Evolutionary conservation across 1,140 invertebrate species (phyloP).

Genomic region (Asobara japonica): DNA sequence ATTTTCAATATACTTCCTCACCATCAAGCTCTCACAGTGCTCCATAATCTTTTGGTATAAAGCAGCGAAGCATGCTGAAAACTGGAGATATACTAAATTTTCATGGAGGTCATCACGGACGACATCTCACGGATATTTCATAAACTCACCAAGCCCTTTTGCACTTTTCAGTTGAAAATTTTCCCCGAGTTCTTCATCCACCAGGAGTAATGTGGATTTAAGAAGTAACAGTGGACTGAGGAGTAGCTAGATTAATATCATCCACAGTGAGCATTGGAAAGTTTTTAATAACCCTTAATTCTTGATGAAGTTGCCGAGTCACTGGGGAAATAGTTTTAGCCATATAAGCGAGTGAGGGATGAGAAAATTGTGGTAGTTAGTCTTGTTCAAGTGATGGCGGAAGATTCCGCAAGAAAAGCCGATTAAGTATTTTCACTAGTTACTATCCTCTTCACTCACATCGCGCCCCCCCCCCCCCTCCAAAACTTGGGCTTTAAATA

Average conservation of each 20-base stretch:
- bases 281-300: conserved; percentile 61
- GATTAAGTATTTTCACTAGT: conserved; percentile 7
- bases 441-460: background rate
- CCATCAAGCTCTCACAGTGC: background rate
- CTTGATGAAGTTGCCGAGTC: conserved; percentile 54
- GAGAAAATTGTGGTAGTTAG: background rate
- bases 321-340: background rate
- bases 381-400: conserved; percentile 1
- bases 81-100: conserved; percentile 6
- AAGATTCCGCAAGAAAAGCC: background rate
- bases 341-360: background rate
- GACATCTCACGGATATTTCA: conserved; percentile 11
- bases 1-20: conserved; percentile 7
- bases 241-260: conserved; percentile 59
- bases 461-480: too few relatives aligned
- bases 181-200: background rate
- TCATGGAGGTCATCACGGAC: background rate
- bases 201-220: background rate
- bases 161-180: background rate
- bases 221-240: conserved; percentile 30
- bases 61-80: background rate
- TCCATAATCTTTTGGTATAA: background rate
- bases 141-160: background rate
- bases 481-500: background rate
- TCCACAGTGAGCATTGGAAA: conserved; percentile 51